Percentiles rank a stretch among this genome's conserved stretches.
These are phyloP conservation scores for Oreonectes daqikongensis DNA, from an alignment of 2,797 vertebrate genomes.

Conservation along the genomic window DNA sequence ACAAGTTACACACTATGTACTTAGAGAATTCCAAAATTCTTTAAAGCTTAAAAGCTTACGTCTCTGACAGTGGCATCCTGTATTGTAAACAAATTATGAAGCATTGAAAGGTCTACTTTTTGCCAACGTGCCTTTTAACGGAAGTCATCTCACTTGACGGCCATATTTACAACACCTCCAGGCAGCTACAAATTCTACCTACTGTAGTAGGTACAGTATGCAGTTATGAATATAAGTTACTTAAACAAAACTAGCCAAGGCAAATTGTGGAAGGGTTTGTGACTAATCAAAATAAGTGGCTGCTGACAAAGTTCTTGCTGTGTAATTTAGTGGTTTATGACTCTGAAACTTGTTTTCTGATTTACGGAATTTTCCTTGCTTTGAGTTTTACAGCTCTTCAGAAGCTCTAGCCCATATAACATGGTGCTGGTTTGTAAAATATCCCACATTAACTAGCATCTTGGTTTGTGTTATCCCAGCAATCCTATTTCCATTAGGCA, in stretches of 20 bases:
- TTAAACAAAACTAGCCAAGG: constrained; percentile 12
- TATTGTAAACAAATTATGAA: constrained; percentile 29
- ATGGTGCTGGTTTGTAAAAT: constrained; percentile 20
- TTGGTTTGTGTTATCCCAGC: not conserved
- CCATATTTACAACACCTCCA: no score
- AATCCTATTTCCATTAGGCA: constrained; percentile 25
- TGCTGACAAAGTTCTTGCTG: constrained; percentile 29
- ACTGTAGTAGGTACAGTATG: not conserved
- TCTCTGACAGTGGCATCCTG: constrained; percentile 15
- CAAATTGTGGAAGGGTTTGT: constrained; percentile 5
- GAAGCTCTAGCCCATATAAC: constrained; percentile 1
- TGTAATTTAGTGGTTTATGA: constrained; percentile 50
- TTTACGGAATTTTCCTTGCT: constrained; percentile 40
- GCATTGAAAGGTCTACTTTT: not conserved
- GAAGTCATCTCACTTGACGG: no score
- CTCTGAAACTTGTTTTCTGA: constrained; percentile 38
- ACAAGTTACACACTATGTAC: constrained; percentile 14
- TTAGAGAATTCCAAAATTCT: not conserved
- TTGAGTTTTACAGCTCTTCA: constrained; percentile 36
- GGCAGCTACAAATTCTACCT: no score
- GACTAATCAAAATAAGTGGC: constrained; percentile 38
- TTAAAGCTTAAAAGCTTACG: constrained; percentile 10
- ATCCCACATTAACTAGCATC: constrained; percentile 6
- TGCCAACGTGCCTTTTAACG: constrained; percentile 10
- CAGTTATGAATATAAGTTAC: not conserved